Conservation (phyloP, 1,140 invertebrate genomes). For the Pissodes strobi region DNA sequence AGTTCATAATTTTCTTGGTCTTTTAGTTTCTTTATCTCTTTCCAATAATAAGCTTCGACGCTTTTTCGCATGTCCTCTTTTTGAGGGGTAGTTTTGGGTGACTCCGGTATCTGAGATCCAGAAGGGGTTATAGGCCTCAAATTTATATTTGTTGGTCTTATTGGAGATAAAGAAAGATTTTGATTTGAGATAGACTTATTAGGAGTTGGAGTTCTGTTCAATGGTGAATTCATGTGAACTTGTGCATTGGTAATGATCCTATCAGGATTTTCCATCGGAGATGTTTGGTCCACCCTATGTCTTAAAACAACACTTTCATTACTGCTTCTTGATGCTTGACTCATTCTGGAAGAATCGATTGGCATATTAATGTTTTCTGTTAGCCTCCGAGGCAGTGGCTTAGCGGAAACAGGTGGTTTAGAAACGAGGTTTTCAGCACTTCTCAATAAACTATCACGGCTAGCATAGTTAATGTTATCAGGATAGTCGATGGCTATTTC, state of each 20-base stretch:
- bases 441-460: neutral
- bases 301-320: constrained; percentile 4
- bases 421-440: constrained; percentile 4
- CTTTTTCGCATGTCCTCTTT: constrained; percentile 58
- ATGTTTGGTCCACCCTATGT: constrained; percentile 8
- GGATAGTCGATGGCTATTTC: constrained; percentile 38
- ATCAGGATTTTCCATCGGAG: constrained; percentile 5
- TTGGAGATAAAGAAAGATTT: constrained; percentile 27
- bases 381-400: neutral
- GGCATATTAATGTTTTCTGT: neutral
- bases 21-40: constrained; percentile 63
- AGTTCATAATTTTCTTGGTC: constrained; percentile 60
- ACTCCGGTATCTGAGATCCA: constrained; percentile 22
- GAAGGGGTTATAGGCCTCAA: constrained; percentile 22
- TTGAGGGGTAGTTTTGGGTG: constrained; percentile 44
- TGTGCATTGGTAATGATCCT: constrained; percentile 32
- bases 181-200: constrained; percentile 13
- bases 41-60: constrained; percentile 65
- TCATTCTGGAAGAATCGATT: constrained; percentile 1
- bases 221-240: constrained; percentile 28
- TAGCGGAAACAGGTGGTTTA: constrained; percentile 18
- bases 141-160: constrained; percentile 28
- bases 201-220: constrained; percentile 32
- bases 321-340: constrained; percentile 22
- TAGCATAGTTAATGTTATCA: constrained; percentile 23